phyloP scores from a whole-genome alignment of 2,888 invertebrate genomes.

The Platycnemis pennipes region DNA sequence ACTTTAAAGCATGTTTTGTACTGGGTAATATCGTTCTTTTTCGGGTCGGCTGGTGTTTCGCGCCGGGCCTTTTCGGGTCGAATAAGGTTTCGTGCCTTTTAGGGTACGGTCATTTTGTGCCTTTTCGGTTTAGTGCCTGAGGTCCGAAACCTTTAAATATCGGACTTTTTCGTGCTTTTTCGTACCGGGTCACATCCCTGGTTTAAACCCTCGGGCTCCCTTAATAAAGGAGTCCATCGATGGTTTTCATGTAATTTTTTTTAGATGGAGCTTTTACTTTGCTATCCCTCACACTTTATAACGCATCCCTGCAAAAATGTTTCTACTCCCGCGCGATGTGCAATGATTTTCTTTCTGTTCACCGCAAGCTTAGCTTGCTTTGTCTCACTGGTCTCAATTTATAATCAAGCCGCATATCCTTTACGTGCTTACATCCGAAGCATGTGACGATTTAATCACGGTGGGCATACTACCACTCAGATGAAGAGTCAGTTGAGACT shows the following conservation, averaged over 20 bases:
- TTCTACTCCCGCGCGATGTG: not conserved
- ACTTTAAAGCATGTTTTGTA: no score
- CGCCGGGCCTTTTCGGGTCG: no score
- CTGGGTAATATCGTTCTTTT: no score
- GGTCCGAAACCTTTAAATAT: no score
- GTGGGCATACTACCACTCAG: not conserved
- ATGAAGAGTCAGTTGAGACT: not conserved
- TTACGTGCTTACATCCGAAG: not conserved
- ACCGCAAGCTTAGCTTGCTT: not conserved
- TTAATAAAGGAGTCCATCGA: not conserved
- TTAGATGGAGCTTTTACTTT: not conserved
- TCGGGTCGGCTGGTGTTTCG: no score
- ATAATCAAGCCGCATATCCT: constrained; percentile 7
- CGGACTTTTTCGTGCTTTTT: no score
- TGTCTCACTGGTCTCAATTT: not conserved
- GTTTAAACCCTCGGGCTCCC: not conserved
- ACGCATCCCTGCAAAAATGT: not conserved
- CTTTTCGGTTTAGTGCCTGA: no score
- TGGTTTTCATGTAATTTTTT: not conserved
- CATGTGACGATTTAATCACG: not conserved
- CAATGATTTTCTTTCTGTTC: not conserved
- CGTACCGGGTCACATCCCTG: no score
- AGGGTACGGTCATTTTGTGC: no score
- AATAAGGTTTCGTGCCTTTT: no score
- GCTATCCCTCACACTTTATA: not conserved